A percentile compares a stretch with the other conserved stretches of the same genome.
phyloP scores from a whole-genome alignment of 2,797 vertebrate genomes.

The Enoplosus armatus region DNA sequence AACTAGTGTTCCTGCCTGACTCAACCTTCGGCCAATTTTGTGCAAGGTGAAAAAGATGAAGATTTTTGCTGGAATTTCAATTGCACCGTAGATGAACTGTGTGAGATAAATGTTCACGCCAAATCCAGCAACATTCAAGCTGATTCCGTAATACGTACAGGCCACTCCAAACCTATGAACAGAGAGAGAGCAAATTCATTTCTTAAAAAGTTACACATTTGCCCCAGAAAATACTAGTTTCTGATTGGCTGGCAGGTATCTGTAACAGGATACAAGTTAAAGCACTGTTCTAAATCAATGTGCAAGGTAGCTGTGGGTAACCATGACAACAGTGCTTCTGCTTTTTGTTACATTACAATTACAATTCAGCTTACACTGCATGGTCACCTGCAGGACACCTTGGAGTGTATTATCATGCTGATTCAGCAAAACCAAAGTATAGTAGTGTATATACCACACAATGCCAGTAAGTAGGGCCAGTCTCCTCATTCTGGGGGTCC shows the following conservation, averaged over 20 bases:
- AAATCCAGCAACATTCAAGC: slow-evolving; percentile 86
- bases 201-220: slow-evolving; percentile 6
- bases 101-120: slow-evolving; percentile 88
- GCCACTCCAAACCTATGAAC: slow-evolving; percentile 88
- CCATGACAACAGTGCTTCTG: background rate
- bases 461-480: slow-evolving; percentile 84
- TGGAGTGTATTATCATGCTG: background rate
- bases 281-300: background rate
- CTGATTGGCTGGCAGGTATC: background rate
- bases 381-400: background rate
- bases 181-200: background rate
- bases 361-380: background rate
- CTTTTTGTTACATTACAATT: background rate
- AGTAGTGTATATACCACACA: slow-evolving; percentile 84
- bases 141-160: slow-evolving; percentile 89
- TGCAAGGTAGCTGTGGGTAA: background rate
- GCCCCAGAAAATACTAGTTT: background rate
- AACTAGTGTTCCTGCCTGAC: slow-evolving; percentile 76
- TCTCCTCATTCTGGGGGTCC: slow-evolving; percentile 85
- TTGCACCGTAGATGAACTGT: slow-evolving; percentile 88
- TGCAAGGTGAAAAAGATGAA: slow-evolving; percentile 79
- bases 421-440: background rate
- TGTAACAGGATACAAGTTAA: background rate
- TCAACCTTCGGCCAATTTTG: slow-evolving; percentile 81
- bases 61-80: slow-evolving; percentile 89